Evolutionary conservation across 2,888 invertebrate species (phyloP).

Genomic region (Lagria hirta): DNA sequence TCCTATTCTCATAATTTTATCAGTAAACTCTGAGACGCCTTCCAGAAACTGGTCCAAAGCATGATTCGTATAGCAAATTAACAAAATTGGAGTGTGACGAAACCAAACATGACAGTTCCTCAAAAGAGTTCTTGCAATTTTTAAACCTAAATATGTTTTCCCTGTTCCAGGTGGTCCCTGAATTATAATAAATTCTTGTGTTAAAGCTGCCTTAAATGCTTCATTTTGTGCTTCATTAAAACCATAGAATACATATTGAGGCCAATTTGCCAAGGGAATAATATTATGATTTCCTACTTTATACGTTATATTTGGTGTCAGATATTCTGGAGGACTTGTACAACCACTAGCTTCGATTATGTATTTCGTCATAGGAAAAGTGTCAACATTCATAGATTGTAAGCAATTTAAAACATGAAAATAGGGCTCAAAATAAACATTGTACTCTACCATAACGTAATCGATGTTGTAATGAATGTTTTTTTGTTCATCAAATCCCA

Average conservation of each 20-base stretch:
- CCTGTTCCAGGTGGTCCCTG: slow-evolving; percentile 91
- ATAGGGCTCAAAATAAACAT: slow-evolving; percentile 81
- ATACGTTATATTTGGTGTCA: slow-evolving; percentile 28
- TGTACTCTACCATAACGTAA: slow-evolving; percentile 73
- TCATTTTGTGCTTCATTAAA: slow-evolving; percentile 68
- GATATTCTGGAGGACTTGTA: slow-evolving; percentile 51
- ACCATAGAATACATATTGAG: slow-evolving; percentile 31
- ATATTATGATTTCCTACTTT: slow-evolving; percentile 25
- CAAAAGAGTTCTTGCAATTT: slow-evolving; percentile 69
- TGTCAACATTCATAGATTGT: slow-evolving; percentile 58
- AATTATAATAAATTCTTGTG: slow-evolving; percentile 72
- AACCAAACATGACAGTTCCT: slow-evolving; percentile 57
- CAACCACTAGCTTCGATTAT: slow-evolving; percentile 59
- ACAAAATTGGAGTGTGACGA: slow-evolving; percentile 62
- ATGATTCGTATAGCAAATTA: slow-evolving; percentile 84
- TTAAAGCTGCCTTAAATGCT: slow-evolving; percentile 70
- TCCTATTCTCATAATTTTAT: slow-evolving; percentile 68
- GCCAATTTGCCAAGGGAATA: slow-evolving; percentile 12
- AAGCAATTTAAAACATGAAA: slow-evolving; percentile 72
- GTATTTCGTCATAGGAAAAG: slow-evolving; percentile 69
- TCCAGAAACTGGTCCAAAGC: slow-evolving; percentile 85
- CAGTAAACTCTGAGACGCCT: slow-evolving; percentile 62
- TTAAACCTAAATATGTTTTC: slow-evolving; percentile 78
- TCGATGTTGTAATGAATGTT: slow-evolving; percentile 52
- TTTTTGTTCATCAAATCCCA: slow-evolving; percentile 58